Evolutionary conservation across 1,140 invertebrate species (phyloP), one percentile per base, ranked within the genome.

Genomic region (Gonatopus flavifemur): DNA sequence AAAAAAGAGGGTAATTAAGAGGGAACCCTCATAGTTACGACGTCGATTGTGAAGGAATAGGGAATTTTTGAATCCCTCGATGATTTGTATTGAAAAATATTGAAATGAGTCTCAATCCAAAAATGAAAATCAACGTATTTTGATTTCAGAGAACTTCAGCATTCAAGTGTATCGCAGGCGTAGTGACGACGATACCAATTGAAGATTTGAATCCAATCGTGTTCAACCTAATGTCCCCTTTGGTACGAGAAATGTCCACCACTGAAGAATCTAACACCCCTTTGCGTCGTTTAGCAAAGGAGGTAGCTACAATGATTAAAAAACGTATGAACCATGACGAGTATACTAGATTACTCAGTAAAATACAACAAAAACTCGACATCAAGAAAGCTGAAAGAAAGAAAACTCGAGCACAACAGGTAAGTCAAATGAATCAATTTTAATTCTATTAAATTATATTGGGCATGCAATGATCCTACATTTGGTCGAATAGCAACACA

Each of bases 141-240:
- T 56, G 49, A 49, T 57, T 66, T 37, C 48, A 89, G 86, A 77
- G 88, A 52, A 80, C 72, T 12, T 80, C 82, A 44, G 78, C 87
- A 13, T 90, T 90, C 47, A 87, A 88, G 53, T 90, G 86, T 72
- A 81, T 88, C n/a, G 88, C 84, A 22, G 87, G 84, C 1, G 55
- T 90, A 9, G 64, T 80, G 15, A 69, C 83, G 3, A 80, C 83
- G 31, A 67, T 89, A 9, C 81, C 81, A 4, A 52, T 80, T 19
- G 77, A 83, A 1, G 67, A 74, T 25, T 54, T 91, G 5, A 62
- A 74, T 1, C 65, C 75, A 2, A 60, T 86, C 38, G 60, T 86
- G 12, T 74, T 74, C 43, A 74, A 81, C 39, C 72, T 90, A 10
- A 69, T 91, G 48, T 80, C 83, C 19, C 82, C 87, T 1, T 62